These are phyloP conservation scores for Cephus sareptanus DNA, from an alignment of 2,888 invertebrate genomes.

Conservation along the genomic window DNA sequence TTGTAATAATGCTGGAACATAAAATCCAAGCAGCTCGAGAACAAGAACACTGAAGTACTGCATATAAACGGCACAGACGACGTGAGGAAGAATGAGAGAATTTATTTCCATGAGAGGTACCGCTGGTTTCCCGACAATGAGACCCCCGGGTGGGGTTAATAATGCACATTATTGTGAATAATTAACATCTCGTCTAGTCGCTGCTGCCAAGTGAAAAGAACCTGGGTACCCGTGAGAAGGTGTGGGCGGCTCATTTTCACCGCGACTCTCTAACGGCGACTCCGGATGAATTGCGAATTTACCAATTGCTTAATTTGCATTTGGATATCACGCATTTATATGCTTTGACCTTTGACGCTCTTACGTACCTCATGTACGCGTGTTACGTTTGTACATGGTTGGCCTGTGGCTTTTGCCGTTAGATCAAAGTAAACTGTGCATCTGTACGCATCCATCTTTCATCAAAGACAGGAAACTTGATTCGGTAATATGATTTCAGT, in stretches of 20 bases:
- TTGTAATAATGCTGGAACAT: background rate
- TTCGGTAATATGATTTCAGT: background rate
- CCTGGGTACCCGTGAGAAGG: background rate
- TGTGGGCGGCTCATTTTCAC: slow-evolving; percentile 5
- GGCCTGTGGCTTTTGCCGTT: background rate
- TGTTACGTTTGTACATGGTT: background rate
- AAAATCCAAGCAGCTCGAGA: background rate
- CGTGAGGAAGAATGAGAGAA: background rate
- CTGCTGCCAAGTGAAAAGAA: slow-evolving; percentile 10
- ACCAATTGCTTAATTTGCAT: background rate
- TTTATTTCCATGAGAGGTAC: background rate
- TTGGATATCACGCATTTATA: background rate
- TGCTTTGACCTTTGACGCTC: background rate
- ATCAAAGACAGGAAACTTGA: background rate
- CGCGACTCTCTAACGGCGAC: slow-evolving; percentile 5
- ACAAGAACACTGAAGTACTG: background rate
- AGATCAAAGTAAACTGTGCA: background rate
- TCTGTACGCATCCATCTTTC: background rate
- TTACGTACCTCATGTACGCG: background rate
- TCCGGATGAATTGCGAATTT: slow-evolving; percentile 2
- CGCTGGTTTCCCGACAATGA: background rate
- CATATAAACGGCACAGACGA: background rate
- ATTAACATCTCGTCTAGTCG: slow-evolving; percentile 3
- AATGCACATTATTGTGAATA: slow-evolving; percentile 3
- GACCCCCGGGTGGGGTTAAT: background rate